Evolutionary conservation across 2,888 invertebrate species (phyloP).

Genomic region (Noctua janthina): DNA sequence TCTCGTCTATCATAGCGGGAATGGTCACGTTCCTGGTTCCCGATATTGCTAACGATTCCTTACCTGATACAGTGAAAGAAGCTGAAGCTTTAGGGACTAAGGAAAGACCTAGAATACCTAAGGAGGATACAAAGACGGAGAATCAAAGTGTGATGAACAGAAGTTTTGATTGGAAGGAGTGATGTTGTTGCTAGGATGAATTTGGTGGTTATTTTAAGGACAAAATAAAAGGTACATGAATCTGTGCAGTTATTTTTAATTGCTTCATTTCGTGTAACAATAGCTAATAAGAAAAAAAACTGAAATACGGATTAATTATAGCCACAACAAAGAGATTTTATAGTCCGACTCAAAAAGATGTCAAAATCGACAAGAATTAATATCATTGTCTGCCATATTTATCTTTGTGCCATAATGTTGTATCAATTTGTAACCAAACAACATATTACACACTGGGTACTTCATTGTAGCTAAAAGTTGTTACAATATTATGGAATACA

Average conservation of each 20-base stretch:
- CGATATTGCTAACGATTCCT: slow-evolving; percentile 77
- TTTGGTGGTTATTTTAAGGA: not conserved
- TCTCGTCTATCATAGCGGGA: slow-evolving; percentile 77
- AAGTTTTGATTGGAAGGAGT: slow-evolving; percentile 59
- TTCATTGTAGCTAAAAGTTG: not conserved
- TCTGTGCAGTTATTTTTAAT: not conserved
- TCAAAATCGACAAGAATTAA: not conserved
- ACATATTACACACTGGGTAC: not conserved
- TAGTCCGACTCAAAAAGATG: not conserved
- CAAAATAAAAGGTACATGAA: not conserved
- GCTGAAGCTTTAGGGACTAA: slow-evolving; percentile 79
- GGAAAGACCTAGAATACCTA: slow-evolving; percentile 22
- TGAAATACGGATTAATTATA: not conserved
- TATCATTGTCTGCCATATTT: not conserved
- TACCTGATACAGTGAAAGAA: slow-evolving; percentile 82
- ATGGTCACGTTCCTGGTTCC: slow-evolving; percentile 80
- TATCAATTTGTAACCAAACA: not conserved
- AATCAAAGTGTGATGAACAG: slow-evolving; percentile 38
- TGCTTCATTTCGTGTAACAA: not conserved
- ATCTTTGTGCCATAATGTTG: not conserved
- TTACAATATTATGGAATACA: not conserved
- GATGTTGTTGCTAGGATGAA: not conserved
- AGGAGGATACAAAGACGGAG: slow-evolving; percentile 32
- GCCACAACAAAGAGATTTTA: not conserved
- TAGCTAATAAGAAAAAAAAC: not conserved